Evolutionary conservation across 2,113 vertebrate species (phyloP), one percentile per base, ranked within the genome.

Genomic region (Onychostoma macrolepis): DNA sequence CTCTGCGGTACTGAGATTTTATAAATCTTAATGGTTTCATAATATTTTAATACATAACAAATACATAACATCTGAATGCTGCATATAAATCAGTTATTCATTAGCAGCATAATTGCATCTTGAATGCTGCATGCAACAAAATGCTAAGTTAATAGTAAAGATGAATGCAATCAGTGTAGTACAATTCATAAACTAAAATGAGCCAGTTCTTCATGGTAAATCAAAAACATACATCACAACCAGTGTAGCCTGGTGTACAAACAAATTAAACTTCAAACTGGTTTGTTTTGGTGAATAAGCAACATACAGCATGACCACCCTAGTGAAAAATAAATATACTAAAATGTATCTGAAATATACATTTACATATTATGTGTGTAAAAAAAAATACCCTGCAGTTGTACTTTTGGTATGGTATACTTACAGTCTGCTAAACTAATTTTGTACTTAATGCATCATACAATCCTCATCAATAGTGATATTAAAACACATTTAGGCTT

Each of bases 21-120:
- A 24, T 74, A 17, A 45, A 48, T 48, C 41, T 8, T 76, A 76
- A 86, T 90, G 80, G 94, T 96, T 94, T 96, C 93, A 91, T 96
- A 94, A 96, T 96, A 96, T 95, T 97, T 41, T 95, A 96, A 96
- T 96, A 96, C 96, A 96, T 96, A 92, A 97, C 8, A 43, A 94
- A 92, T 94, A 93, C 92, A 95, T 95, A 95, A 95, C 91, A 95
- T 95, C 94, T 95, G 94, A 93, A 91, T 76, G 91, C 94, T 96
- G 93, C 94, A 95, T 96, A 96, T 96, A 69, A 95, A 96, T 97
- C 95, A 96, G 96, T 96, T 96, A 97, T 97, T 97, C 95, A 97
- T 97, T 96, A 96, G 96, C 95, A 94, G 96, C 95, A 96, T 97
- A 96, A 97, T 97, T 97, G 95, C 94, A 93, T 77, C 78, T 69